Evolutionary conservation across 1,140 invertebrate species (phyloP), one percentile per base, ranked within the genome.

Genomic region (Diorhabda sublineata): DNA sequence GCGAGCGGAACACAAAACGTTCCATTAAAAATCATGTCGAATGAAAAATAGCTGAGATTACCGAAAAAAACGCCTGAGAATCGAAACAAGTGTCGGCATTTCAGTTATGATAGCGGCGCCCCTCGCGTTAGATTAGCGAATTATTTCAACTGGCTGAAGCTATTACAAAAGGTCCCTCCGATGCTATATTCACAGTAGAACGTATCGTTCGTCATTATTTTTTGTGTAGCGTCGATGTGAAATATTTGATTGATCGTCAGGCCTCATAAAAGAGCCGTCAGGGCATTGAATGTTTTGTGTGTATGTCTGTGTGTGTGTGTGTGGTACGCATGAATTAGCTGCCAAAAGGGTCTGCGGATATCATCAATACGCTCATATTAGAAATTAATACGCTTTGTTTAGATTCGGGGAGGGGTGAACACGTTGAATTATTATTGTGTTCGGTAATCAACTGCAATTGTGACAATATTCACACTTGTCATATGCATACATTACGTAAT

Each of bases 121-220:
- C 68, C 75, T 61, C 61, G 71, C 61, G 71, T 68, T 73, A 76
- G 76, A 77, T 77, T 77, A 77, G 71, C 75, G 76, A 75, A 77
- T 77, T 77, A 77, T 77, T 77, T 74, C 76, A 69, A 73, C 69
- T 76, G 72, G 75, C 69, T 69, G 75, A 64, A 70, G 71, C 76
- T 74, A 75, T 76, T 75, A 76, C 76, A 73, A 67, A 61, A 67
- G 57, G 45, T 66, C 56, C 26, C 45, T 70, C 70, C 71, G 62
- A 61, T 26, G 26, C 26, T 26, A 26, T 26, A 67, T 64, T 45
- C 67, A 69, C 74, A 73, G 62, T 44, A 61, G 52, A 26, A 60
- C 74, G 65, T 47, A 66, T 69, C 64, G 64, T 73, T 70, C 67
- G 69, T 73, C 69, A 69, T 62, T 67, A 43, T 3, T 62, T 64